Evolutionary conservation across 2,888 invertebrate genomes (phyloP), one percentile per base, ranked within the genome.

Genomic region (Tetheella fluctuosa): DNA sequence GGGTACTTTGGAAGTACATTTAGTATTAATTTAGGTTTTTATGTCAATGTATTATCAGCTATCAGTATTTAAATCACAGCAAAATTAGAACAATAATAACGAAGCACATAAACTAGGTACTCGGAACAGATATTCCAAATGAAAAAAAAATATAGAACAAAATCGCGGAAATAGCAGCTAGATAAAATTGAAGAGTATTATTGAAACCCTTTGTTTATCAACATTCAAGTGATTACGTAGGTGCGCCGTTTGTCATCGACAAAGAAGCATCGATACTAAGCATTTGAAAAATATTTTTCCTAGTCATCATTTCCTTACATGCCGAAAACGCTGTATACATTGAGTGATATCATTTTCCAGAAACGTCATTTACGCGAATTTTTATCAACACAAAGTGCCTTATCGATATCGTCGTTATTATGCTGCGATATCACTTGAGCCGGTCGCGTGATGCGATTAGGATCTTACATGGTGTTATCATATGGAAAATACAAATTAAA

Each of bases 381-480:
- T 60, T 57, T 70, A 71, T 72, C 73, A 56, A 65, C 58, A 59
- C 54, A 55, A 54, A 57, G 56, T 52, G 58, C 62, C 68, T 63
- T 70, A 70, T 65, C 62, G 66, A 59, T 65, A 70, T 68, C n/a
- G 62, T 67, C 68, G 64, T 67, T 71, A 71, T 65, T 69, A 68
- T 69, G 70, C 58, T 64, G 65, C 65, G 74, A 77, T 78, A 78
- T 64, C 59, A 65, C 63, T 70, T 63, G 58, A 70, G 61, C 57
- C 65, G 59, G 69, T 72, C 70, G 70, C 69, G 65, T 68, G 74
- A 77, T 72, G 65, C 64, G 63, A 69, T 71, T 68, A 73, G 72
- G 63, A 74, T 74, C 68, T 65, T 55, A 57, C 62, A 64, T 61
- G 54, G 52, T 60, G 55, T 23, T 55, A 55, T 37, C 55, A 59